Evolutionary conservation across 2,888 invertebrate genomes (phyloP).

Genomic region (Hydrotaea diabolus): DNA sequence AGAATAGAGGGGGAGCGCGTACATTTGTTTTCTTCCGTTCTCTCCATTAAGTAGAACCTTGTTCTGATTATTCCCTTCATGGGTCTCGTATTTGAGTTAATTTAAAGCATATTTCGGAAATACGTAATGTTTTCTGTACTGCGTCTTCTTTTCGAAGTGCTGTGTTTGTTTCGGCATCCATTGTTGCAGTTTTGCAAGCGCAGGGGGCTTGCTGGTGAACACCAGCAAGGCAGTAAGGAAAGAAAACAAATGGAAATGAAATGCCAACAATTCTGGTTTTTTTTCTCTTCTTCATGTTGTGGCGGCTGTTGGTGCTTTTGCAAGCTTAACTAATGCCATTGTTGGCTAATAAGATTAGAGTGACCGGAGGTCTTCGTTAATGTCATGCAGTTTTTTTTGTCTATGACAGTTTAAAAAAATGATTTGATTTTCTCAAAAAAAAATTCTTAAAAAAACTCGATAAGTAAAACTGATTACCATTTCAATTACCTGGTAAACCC

Average conservation of each 20-base stretch:
- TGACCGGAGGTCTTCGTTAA: neutral
- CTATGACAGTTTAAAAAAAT: no score
- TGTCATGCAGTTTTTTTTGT: no score
- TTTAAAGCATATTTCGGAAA: conserved; percentile 44
- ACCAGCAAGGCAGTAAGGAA: neutral
- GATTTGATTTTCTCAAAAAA: no score
- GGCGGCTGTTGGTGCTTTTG: no score
- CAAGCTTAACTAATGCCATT: neutral
- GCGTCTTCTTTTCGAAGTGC: neutral
- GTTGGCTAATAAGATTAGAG: neutral
- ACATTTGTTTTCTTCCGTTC: neutral
- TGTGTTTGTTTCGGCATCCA: conserved; percentile 13
- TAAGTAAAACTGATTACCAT: no score
- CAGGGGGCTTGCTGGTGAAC: neutral
- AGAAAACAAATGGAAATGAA: neutral
- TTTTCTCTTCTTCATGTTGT: no score
- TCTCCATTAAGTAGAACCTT: conserved; percentile 1
- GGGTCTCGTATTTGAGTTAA: conserved; percentile 58
- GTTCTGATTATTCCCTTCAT: neutral
- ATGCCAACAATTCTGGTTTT: conserved; percentile 7
- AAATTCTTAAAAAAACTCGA: no score
- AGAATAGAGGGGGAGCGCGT: neutral
- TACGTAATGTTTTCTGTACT: neutral
- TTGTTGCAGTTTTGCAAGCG: neutral
- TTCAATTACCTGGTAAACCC: no score